Evolutionary conservation across 2,888 invertebrate species (phyloP), one percentile per base, ranked within the genome.

Genomic region (Pollenia griseotomentosa): DNA sequence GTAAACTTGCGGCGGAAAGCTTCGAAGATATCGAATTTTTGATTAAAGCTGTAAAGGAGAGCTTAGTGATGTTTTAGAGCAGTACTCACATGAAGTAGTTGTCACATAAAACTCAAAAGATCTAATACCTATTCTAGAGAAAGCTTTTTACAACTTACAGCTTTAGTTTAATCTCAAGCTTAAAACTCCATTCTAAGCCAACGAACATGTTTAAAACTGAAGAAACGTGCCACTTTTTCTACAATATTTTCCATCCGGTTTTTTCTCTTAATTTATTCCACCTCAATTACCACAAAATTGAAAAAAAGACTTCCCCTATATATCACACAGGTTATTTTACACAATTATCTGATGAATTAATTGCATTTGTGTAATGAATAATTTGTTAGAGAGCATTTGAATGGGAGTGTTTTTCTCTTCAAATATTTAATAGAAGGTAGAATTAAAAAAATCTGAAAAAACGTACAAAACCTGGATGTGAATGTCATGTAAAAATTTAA

Each of bases 261-360:
- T 12, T 33, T 46, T 61, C 51, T 51, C 33, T 48, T 61, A 74
- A 63, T 74, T 74, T 77, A 66, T 78, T 68, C 16, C 33, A 53
- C 53, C 42, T 71, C 61, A 80, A 79, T 42, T 59, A 8, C 53
- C 61, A 53, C 42, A 59, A 68, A 42, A 53, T 71, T 40, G 14
- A 5, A 14, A 63, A 4, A 68, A 53, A 12, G 46, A 57, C 33
- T 65, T 55, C 6, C 16, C 11, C 53, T 10, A 16, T 23, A 53
- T 63, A 63, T 65, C 16, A 33, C 14, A 73, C 63, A 71, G 44
- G 61, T 71, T 73, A 55, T 33, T 80, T 65, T 63, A 57, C 3
- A 19, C 80, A 81, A 71, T 75, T 83, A 83, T 86, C 75, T 80
- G 75, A 75, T 83, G 70, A 80, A 83, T 83, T 86, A 86, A 83